These are phyloP conservation scores for Petrocephalus sullivani DNA, from an alignment of 2,797 vertebrate genomes.

Conservation along the genomic window DNA sequence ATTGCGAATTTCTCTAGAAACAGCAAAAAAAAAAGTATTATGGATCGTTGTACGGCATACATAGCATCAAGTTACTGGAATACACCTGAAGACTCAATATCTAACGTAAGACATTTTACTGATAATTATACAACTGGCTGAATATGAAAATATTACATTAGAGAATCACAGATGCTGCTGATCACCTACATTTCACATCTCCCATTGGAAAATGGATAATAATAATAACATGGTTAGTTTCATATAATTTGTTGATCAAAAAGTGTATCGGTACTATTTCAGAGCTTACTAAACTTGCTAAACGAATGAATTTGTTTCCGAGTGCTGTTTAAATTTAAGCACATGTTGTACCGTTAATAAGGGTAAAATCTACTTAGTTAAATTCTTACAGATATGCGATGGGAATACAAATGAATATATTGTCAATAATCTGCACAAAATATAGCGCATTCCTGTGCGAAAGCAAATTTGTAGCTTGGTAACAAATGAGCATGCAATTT, in stretches of 20 bases:
- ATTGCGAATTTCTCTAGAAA: neutral
- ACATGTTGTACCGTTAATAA: neutral
- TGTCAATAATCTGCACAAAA: neutral
- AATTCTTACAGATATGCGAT: neutral
- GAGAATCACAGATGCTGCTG: neutral
- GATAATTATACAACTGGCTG: neutral
- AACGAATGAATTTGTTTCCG: neutral
- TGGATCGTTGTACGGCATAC: neutral
- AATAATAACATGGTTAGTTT: neutral
- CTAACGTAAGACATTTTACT: neutral
- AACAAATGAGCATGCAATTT: neutral
- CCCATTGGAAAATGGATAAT: neutral
- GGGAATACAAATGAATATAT: neutral
- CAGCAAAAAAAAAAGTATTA: neutral
- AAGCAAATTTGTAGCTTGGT: too few species aligned
- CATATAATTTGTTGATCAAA: neutral
- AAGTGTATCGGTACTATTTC: neutral
- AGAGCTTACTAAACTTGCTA: neutral
- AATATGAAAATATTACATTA: neutral
- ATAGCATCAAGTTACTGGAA: neutral
- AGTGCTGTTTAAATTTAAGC: neutral
- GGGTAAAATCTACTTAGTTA: neutral
- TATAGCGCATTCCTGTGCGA: neutral
- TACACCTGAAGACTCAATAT: neutral
- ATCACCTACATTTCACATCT: neutral